phyloP scores from a whole-genome alignment of 2,113 vertebrate species.

The Pardalotus punctatus region DNA sequence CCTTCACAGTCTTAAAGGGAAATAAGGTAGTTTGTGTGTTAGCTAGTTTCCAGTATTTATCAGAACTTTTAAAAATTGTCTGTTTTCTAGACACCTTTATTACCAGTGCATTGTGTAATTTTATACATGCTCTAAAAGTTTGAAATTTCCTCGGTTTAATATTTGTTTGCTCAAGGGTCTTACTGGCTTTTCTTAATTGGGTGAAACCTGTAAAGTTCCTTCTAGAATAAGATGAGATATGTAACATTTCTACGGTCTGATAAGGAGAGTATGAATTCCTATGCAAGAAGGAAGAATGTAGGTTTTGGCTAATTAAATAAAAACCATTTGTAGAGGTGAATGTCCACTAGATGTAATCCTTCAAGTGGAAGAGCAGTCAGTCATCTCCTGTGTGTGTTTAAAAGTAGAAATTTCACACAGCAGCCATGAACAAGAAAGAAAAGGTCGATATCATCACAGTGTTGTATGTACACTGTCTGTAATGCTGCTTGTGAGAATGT shows the following conservation, averaged over 20 bases:
- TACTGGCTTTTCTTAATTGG: neutral
- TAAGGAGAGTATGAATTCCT: neutral
- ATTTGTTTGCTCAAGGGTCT: neutral
- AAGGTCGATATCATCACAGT: fast-evolving
- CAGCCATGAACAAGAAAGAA: neutral
- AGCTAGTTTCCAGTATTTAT: neutral
- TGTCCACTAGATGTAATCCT: neutral
- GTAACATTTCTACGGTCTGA: neutral
- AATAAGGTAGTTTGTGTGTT: neutral
- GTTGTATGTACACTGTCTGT: neutral
- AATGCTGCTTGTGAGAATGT: neutral
- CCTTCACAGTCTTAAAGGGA: neutral
- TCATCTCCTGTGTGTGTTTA: neutral
- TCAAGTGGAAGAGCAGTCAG: neutral
- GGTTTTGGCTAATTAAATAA: neutral
- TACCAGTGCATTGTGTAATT: neutral
- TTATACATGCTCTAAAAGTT: neutral
- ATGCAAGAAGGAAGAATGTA: neutral
- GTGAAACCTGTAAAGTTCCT: neutral
- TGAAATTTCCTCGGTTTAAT: neutral
- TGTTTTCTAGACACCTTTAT: neutral
- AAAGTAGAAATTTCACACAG: neutral
- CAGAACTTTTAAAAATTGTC: neutral
- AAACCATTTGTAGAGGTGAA: neutral
- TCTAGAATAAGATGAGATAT: neutral